Percentiles rank a stretch among this genome's conserved stretches.
phyloP scores from a whole-genome alignment of 2,113 vertebrate species.

The Oryzias melastigma region DNA sequence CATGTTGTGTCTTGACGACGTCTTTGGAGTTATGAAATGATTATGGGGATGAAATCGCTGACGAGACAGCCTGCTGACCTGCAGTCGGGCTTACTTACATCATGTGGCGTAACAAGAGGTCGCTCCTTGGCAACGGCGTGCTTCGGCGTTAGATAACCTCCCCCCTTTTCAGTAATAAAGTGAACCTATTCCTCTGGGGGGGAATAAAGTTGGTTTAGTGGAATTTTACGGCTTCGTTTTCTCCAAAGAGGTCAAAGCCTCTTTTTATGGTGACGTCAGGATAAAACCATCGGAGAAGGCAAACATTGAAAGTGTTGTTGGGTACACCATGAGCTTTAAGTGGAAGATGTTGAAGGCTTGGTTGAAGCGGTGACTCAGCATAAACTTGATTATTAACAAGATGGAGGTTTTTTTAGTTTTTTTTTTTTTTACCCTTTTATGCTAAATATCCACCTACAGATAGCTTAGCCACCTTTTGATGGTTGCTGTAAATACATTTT shows the following conservation, averaged over 20 bases:
- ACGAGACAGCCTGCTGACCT: slow-evolving; percentile 22
- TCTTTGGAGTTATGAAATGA: slow-evolving; percentile 29
- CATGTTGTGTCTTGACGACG: slow-evolving; percentile 39
- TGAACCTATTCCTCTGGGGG: neutral
- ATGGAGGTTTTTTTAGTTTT: too few species aligned
- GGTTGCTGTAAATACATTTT: too few species aligned
- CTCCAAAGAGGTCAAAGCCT: too few species aligned
- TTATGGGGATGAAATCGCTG: slow-evolving; percentile 30
- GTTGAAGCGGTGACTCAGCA: neutral
- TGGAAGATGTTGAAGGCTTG: neutral
- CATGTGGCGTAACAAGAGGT: slow-evolving; percentile 25
- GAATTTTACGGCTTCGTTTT: too few species aligned
- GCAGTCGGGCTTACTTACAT: slow-evolving; percentile 16
- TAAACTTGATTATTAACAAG: too few species aligned
- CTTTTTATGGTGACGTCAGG: too few species aligned
- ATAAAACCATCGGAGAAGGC: too few species aligned
- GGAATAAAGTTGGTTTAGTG: too few species aligned
- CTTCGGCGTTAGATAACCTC: too few species aligned
- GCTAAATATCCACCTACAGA: too few species aligned
- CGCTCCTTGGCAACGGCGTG: neutral
- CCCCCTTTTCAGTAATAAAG: neutral
- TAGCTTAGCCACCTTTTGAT: too few species aligned
- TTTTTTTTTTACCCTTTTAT: too few species aligned
- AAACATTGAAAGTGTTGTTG: neutral
- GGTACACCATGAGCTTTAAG: neutral